phyloP scores from a whole-genome alignment of 2,888 invertebrate species.

The Cerceris ruficornis region DNA sequence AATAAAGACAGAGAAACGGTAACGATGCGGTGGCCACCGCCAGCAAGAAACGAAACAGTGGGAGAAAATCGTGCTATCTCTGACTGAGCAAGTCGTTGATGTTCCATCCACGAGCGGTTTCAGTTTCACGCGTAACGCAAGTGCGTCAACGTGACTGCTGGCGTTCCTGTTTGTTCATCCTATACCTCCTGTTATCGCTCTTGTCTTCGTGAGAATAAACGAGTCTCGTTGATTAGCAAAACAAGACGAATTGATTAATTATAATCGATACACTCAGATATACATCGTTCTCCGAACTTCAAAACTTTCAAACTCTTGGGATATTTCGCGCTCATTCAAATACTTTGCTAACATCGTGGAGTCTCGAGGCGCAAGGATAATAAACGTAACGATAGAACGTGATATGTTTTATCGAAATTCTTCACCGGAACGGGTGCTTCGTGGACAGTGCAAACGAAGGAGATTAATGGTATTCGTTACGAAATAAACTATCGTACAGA shows the following conservation, averaged over 20 bases:
- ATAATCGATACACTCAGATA: too few relatives aligned
- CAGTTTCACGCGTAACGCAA: slow-evolving; percentile 51
- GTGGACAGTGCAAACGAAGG: neutral
- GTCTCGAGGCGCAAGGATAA: neutral
- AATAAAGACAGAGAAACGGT: neutral
- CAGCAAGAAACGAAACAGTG: slow-evolving; percentile 35
- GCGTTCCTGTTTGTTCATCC: slow-evolving; percentile 11
- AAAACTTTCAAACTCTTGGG: too few relatives aligned
- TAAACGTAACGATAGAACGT: neutral
- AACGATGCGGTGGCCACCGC: neutral
- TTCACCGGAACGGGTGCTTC: neutral
- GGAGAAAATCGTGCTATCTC: slow-evolving; percentile 54
- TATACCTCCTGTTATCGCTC: neutral
- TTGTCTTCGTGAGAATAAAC: neutral
- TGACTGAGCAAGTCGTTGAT: slow-evolving; percentile 21
- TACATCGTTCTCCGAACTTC: too few relatives aligned
- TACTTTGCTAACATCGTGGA: too few relatives aligned
- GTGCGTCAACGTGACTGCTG: slow-evolving; percentile 31
- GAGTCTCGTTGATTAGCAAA: too few relatives aligned
- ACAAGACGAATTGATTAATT: too few relatives aligned
- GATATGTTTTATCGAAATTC: neutral
- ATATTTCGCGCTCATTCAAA: too few relatives aligned
- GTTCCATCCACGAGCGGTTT: slow-evolving; percentile 45
- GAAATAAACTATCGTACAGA: neutral
- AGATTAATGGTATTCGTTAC: neutral